Conservation (phyloP, 2,888 invertebrate species). For the Sthenelais limicola region DNA sequence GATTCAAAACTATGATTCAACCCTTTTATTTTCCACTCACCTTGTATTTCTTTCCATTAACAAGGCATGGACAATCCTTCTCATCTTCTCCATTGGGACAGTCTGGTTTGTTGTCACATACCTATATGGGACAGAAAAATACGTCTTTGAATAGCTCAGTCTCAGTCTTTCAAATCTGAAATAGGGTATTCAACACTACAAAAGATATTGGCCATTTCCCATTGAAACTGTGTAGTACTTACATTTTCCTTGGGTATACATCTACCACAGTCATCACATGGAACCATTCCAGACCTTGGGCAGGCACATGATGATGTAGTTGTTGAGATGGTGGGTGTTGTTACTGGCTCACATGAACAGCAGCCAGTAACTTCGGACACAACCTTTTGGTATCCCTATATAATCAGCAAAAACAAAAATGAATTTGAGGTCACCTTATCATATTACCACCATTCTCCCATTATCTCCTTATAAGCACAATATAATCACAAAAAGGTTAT, state of each 20-base stretch:
- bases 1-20: too few relatives aligned
- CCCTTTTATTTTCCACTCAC: too few relatives aligned
- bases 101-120: conserved; percentile 15
- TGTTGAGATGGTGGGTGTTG: conserved; percentile 1
- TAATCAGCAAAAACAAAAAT: neutral
- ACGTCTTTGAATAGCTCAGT: too few relatives aligned
- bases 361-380: conserved; percentile 21
- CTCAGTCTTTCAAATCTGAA: too few relatives aligned
- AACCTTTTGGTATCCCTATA: conserved; percentile 17
- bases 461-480: too few relatives aligned
- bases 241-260: conserved; percentile 15
- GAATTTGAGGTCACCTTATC: too few relatives aligned
- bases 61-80: neutral
- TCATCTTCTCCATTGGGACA: conserved; percentile 25
- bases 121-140: neutral
- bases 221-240: too few relatives aligned
- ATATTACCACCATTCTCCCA: too few relatives aligned
- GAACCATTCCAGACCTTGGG: neutral
- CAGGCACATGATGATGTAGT: conserved; percentile 15
- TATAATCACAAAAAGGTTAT: too few relatives aligned
- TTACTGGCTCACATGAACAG: conserved; percentile 17
- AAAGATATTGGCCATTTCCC: too few relatives aligned
- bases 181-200: too few relatives aligned
- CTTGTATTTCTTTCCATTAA: conserved; percentile 17
- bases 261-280: neutral